Evolutionary conservation across 2,113 vertebrate species (phyloP), one percentile per base, ranked within the genome.

Genomic region (Collichthys lucidus): DNA sequence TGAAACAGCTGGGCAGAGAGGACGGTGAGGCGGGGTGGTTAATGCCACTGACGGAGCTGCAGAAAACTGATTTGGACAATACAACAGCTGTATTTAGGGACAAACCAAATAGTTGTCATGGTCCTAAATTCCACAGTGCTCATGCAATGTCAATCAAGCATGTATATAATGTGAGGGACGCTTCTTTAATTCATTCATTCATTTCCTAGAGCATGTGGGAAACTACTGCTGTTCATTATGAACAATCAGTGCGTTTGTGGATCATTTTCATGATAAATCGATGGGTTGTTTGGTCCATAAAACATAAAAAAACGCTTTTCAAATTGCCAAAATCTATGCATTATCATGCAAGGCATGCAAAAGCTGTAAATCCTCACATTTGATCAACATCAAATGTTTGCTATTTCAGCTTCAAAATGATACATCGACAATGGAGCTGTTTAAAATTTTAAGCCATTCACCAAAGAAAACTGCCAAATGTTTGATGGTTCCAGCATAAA

Each of bases 11-110:
- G 68, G 53, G 70, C 3, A 12, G 71, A 35, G 42, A 29, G 24
- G 20, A 59, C 26, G 49, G 76, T 53, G 61, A 64, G 67, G 72
- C 16, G 57, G 72, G 71, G 35, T 0, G 46, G 42, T 29, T 71
- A 74, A 86, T 72, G 77, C 55, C 56, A 62, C 60, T 24, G 79
- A 89, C 24, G 20, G 78, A 73, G 24, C 78, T 19, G 29, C 17
- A 65, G 83, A 87, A 83, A 91, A 80, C 75, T 75, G 53, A 86
- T 87, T 84, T 78, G 52, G 82, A 81, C 67, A 79, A 60, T 47
- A 82, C 73, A 83, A 80, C 40, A 62, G 79, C 47, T 72, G 77
- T 55, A 63, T 89, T 84, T 65, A 64, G 49, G 12, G 72, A 62
- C n/a, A 77, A 42, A 59, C 44, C 44, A 64, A 71, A 78, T 52